Percentiles rank a stretch among this genome's conserved stretches.
phyloP scores from a whole-genome alignment of 2,888 invertebrate genomes.

The Sinhomidia bicolor region DNA sequence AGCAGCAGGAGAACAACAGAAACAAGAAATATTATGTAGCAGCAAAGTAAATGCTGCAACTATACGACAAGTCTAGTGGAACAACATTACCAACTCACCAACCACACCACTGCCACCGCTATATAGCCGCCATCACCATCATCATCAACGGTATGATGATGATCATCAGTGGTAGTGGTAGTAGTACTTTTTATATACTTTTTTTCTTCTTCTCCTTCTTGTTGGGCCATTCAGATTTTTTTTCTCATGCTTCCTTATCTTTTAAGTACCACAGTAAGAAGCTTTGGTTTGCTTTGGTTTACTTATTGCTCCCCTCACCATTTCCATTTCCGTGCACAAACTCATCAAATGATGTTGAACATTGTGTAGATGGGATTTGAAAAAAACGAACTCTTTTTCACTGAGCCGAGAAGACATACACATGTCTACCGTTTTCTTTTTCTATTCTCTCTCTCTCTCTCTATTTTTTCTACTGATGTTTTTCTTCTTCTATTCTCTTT shows the following conservation, averaged over 20 bases:
- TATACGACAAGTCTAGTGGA: not conserved
- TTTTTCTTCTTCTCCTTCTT: slow-evolving; percentile 13
- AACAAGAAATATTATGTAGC: slow-evolving; percentile 21
- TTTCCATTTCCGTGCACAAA: slow-evolving; percentile 75
- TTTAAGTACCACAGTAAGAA: slow-evolving; percentile 71
- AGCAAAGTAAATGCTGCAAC: not conserved
- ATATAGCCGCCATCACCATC: slow-evolving; percentile 41
- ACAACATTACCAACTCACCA: slow-evolving; percentile 48
- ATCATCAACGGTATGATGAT: slow-evolving; percentile 26
- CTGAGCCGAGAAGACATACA: slow-evolving; percentile 70
- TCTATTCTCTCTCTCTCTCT: not conserved
- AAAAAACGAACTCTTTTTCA: slow-evolving; percentile 72
- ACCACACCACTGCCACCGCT: slow-evolving; percentile 26
- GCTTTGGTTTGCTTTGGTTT: slow-evolving; percentile 72
- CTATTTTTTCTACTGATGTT: slow-evolving; percentile 5
- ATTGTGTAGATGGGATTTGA: slow-evolving; percentile 72
- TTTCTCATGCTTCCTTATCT: slow-evolving; percentile 70
- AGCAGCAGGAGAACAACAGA: slow-evolving; percentile 4
- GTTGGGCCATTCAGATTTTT: slow-evolving; percentile 68
- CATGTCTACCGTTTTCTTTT: slow-evolving; percentile 61
- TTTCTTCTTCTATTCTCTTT: not conserved
- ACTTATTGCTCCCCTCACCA: slow-evolving; percentile 72
- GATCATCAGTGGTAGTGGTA: slow-evolving; percentile 21
- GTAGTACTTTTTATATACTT: slow-evolving; percentile 23
- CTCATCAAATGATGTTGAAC: slow-evolving; percentile 73